Percentiles rank a stretch among this genome's conserved stretches.
Conservation (phyloP, 2,888 invertebrate species). For the Helobdella robusta region DNA sequence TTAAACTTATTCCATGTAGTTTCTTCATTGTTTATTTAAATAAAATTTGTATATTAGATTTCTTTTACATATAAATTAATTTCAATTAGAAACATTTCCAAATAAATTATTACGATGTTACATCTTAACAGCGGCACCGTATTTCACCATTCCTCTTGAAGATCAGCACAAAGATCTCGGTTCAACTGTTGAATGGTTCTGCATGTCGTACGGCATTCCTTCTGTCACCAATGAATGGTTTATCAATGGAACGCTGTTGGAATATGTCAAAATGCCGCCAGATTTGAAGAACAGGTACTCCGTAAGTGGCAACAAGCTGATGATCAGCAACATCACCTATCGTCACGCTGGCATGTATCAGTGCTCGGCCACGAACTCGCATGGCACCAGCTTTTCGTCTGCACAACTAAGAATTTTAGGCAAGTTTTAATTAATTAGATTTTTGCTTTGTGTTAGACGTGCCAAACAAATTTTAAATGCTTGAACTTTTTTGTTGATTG, state of each 20-base stretch:
- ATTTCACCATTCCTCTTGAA: conserved; percentile 41
- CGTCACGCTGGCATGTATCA: conserved; percentile 88
- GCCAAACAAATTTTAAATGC: too few species aligned
- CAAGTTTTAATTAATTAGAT: conserved; percentile 46
- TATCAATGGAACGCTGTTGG: conserved; percentile 35
- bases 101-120: too few species aligned
- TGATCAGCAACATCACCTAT: conserved; percentile 36
- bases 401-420: conserved; percentile 79
- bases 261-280: neutral
- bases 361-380: conserved; percentile 76
- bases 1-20: too few species aligned
- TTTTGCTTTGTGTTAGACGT: too few species aligned
- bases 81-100: too few species aligned
- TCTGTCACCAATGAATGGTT: conserved; percentile 41
- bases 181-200: conserved; percentile 41
- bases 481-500: too few species aligned
- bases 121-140: conserved; percentile 43
- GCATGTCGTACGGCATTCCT: conserved; percentile 42
- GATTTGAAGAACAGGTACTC: conserved; percentile 25
- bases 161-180: conserved; percentile 42
- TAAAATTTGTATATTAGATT: too few species aligned
- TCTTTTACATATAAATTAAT: too few species aligned
- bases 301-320: conserved; percentile 31
- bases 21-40: too few species aligned
- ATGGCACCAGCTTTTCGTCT: conserved; percentile 70